phyloP scores from a whole-genome alignment of 2,888 invertebrate species.

The Orthosia gothica region DNA sequence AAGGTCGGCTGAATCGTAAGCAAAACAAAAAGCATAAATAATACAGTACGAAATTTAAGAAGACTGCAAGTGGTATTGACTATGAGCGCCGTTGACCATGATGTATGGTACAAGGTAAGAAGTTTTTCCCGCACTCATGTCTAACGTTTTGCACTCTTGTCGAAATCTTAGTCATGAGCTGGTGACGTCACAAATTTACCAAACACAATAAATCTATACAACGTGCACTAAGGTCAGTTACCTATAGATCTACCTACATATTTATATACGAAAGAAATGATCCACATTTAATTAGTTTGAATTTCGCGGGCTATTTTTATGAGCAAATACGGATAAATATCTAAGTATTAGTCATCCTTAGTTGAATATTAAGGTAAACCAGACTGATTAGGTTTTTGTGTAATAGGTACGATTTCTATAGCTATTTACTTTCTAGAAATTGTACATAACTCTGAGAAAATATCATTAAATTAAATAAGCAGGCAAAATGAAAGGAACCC shows the following conservation, averaged over 20 bases:
- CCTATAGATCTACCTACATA: not conserved
- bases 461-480: not conserved
- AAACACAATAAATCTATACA: not conserved
- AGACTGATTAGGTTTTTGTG: not conserved
- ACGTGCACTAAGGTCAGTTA: not conserved
- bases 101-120: not conserved
- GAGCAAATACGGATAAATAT: constrained; percentile 4
- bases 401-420: not conserved
- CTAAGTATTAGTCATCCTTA: constrained; percentile 9
- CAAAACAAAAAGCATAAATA: constrained; percentile 30
- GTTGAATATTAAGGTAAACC: not conserved
- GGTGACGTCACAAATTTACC: not conserved
- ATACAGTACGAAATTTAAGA: not conserved
- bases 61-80: not conserved
- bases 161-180: not conserved
- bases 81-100: not conserved
- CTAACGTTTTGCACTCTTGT: too few species aligned
- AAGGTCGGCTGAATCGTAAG: not conserved
- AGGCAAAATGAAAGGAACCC: not conserved
- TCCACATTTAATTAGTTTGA: constrained; percentile 20
- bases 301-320: constrained; percentile 32
- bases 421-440: not conserved
- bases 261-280: not conserved
- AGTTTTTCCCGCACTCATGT: not conserved
- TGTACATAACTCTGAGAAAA: not conserved